Conservation (phyloP, 2,888 invertebrate genomes). For the Acleris cristana region DNA sequence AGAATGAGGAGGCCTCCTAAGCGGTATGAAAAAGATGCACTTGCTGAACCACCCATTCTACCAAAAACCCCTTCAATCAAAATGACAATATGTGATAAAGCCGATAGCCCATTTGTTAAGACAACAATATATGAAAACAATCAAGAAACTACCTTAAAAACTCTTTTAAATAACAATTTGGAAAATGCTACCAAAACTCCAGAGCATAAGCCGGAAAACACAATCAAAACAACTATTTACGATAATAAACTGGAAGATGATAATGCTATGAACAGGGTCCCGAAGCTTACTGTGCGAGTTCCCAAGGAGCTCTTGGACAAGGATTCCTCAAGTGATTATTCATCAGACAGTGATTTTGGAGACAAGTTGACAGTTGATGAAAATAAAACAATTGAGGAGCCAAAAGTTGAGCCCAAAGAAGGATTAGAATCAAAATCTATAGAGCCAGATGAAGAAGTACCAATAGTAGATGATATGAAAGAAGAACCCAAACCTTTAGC, state of each 20-base stretch:
- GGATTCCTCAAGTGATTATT: conserved; percentile 80
- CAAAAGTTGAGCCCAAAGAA: conserved; percentile 42
- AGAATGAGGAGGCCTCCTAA: conserved; percentile 73
- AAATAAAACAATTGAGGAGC: conserved; percentile 57
- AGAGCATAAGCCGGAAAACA: conserved; percentile 67
- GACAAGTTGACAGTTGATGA: conserved; percentile 85
- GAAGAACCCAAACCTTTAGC: conserved; percentile 37
- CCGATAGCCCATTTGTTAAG: conserved; percentile 78
- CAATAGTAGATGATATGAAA: conserved; percentile 41
- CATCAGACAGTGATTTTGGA: conserved; percentile 84
- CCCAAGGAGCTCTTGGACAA: conserved; percentile 84
- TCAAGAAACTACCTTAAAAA: conserved; percentile 68
- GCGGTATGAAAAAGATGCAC: conserved; percentile 67
- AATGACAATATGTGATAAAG: conserved; percentile 81
- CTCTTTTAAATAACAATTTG: conserved; percentile 71
- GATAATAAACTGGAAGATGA: conserved; percentile 75
- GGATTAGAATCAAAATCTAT: conserved; percentile 38
- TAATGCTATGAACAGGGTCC: conserved; percentile 83
- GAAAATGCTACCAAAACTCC: conserved; percentile 56
- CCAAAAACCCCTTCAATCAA: conserved; percentile 72
- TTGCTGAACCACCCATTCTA: conserved; percentile 46
- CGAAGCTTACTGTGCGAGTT: conserved; percentile 87
- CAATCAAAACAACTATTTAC: conserved; percentile 76
- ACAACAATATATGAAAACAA: conserved; percentile 74
- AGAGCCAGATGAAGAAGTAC: conserved; percentile 41